These are phyloP conservation scores for Drosophila birchii DNA, from an alignment of 2,888 invertebrate species.

Conservation along the genomic window DNA sequence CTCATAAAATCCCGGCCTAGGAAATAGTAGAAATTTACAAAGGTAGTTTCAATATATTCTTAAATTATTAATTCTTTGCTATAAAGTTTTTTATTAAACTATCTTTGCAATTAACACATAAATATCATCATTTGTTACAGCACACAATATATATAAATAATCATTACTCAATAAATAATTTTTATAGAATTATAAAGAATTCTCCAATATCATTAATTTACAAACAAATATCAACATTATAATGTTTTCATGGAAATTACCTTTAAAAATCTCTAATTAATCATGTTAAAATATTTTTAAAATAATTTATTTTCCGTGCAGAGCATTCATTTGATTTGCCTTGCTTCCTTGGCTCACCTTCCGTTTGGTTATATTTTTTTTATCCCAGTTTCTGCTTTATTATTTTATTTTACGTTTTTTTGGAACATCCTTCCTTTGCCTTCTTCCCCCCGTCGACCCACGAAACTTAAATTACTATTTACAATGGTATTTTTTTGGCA, in stretches of 20 bases:
- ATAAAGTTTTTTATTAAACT: not conserved
- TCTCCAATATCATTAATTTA: not conserved
- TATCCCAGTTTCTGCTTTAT: constrained; percentile 28
- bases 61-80: not conserved
- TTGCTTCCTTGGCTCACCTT: constrained; percentile 75
- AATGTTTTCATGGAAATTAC: too few relatives aligned
- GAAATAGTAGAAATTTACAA: too few relatives aligned
- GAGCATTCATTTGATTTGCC: constrained; percentile 72
- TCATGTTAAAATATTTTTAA: not conserved
- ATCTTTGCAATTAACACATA: not conserved
- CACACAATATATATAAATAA: not conserved
- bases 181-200: not conserved
- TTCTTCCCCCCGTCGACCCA: constrained; percentile 22
- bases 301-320: constrained; percentile 19
- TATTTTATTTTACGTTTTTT: constrained; percentile 53
- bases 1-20: too few relatives aligned
- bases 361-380: constrained; percentile 53
- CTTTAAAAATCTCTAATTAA: not conserved
- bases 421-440: constrained; percentile 54
- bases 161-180: not conserved
- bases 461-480: constrained; percentile 79
- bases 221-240: not conserved
- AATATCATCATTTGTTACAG: not conserved
- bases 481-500: constrained; percentile 67
- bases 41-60: not conserved